These are phyloP conservation scores for Trichogramma pretiosum DNA, from an alignment of 1,140 invertebrate species.

Conservation along the genomic window DNA sequence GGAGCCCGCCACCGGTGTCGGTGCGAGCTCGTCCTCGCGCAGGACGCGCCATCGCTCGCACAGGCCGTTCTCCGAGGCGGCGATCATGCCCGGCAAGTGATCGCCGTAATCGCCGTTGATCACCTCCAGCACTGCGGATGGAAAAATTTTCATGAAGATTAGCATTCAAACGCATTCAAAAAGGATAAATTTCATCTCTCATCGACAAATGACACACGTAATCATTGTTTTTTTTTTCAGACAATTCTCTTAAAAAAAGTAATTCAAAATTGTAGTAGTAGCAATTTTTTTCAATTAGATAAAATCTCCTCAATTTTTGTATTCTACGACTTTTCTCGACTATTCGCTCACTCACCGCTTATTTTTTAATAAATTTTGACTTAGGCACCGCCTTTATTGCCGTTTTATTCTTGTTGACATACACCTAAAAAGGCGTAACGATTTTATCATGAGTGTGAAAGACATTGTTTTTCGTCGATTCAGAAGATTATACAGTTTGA, in stretches of 20 bases:
- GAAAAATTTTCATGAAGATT: conserved; percentile 17
- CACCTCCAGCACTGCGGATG: conserved; percentile 69
- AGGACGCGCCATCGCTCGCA: conserved; percentile 46
- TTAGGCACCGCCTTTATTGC: too few relatives aligned
- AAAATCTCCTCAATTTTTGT: too few relatives aligned
- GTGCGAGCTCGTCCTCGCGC: background rate
- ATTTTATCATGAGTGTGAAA: too few relatives aligned
- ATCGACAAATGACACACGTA: background rate
- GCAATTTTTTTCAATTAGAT: background rate
- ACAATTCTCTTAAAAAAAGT: background rate
- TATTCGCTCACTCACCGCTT: too few relatives aligned
- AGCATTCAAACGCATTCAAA: background rate
- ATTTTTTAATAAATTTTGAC: too few relatives aligned
- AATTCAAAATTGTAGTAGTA: background rate
- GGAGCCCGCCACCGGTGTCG: too few relatives aligned
- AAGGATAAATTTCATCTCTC: background rate
- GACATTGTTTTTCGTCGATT: too few relatives aligned
- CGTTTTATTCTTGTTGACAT: too few relatives aligned
- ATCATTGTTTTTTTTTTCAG: background rate
- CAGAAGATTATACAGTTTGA: too few relatives aligned
- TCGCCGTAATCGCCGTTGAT: conserved; percentile 70
- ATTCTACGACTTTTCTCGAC: too few relatives aligned
- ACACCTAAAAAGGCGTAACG: too few relatives aligned
- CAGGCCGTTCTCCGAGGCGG: conserved; percentile 62
- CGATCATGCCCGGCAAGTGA: conserved; percentile 49